Evolutionary conservation across 2,797 vertebrate genomes (phyloP).

Genomic region (Hydrolagus colliei): DNA sequence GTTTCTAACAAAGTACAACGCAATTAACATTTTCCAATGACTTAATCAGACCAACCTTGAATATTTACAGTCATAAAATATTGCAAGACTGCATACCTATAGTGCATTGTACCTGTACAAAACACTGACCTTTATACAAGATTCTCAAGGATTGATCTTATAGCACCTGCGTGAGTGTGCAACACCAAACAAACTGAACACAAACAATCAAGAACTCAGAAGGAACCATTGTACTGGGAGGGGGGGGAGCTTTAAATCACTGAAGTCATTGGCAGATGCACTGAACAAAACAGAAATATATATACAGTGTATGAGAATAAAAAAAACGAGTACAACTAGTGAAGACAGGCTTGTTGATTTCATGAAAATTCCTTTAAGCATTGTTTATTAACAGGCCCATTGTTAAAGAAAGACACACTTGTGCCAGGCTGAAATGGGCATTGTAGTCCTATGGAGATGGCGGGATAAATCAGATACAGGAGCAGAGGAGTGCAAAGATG

Average conservation of each 20-base stretch:
- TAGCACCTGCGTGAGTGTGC: background rate
- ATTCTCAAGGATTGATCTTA: slow-evolving; percentile 2
- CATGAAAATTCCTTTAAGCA: slow-evolving; percentile 3
- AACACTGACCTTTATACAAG: background rate
- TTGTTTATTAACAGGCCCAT: slow-evolving; percentile 14
- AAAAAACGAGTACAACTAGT: slow-evolving; percentile 18
- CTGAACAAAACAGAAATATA: background rate
- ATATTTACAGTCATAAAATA: background rate
- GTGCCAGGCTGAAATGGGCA: background rate
- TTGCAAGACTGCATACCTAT: background rate
- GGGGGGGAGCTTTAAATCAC: background rate
- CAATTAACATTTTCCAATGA: too few species aligned
- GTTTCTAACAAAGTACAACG: too few species aligned
- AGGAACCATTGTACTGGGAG: slow-evolving; percentile 3
- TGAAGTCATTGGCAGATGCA: slow-evolving; percentile 24
- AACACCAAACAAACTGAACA: background rate
- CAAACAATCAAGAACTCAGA: background rate
- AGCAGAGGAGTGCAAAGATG: slow-evolving; percentile 1
- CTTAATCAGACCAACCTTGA: background rate
- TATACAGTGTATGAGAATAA: too few species aligned
- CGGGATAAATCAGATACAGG: slow-evolving; percentile 2
- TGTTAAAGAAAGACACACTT: slow-evolving; percentile 25
- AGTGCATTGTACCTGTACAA: background rate
- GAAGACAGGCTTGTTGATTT: slow-evolving; percentile 18
- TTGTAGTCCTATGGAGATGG: slow-evolving; percentile 3